Base-by-base conservation (phyloP, 2,797 vertebrate species). In the Pseudotriccus pelzelni region DNA sequence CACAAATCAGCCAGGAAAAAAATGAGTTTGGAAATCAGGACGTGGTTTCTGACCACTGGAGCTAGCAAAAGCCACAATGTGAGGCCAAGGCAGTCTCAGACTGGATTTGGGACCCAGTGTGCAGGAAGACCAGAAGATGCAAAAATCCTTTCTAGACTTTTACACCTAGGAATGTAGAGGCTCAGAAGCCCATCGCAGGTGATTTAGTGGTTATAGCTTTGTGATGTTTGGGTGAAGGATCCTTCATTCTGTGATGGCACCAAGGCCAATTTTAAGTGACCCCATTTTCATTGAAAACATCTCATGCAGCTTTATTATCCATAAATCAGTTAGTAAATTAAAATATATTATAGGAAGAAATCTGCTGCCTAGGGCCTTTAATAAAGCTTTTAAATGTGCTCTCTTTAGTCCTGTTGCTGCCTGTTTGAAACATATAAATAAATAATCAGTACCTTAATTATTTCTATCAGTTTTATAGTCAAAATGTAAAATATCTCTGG, bases 11-110 rank as follows among this genome's bases (percentile, higher is more conserved):
- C 3, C 46, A 84, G 27, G 39, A 60, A 72, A 63, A 60, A 81
- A 41, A 63, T 3, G 1, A 60, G 13, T 27, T 5, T 58, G 36
- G 62, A 90, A 84, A 76, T 76, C 63, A 73, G 62, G 30, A 88
- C 36, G 39, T 59, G 41, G 50, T 79, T 84, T 95, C 37, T 87
- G 63, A 76, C 52, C 50, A 81, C n/a, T 84, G 84, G 70, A 92
- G 77, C 59, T 9, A 1, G 20, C 21, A 83, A 74, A 92, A 74
- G 34, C 41, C 64, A 87, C 67, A 67, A 81, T 84, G 20, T 27
- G n/a, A 79, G 28, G 15, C 21, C 18, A 55, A 76, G 34, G 41
- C 32, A 50, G 11, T 13, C 27, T 72, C 17, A 19, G 28, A 46
- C 0, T 1, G 24, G 60, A 47, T 46, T 64, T 73, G 64, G 63